Percentiles rank a stretch among this genome's conserved stretches.
These are phyloP conservation scores for Murina feae DNA, from an alignment of 2,113 vertebrate species.

Conservation along the genomic window DNA sequence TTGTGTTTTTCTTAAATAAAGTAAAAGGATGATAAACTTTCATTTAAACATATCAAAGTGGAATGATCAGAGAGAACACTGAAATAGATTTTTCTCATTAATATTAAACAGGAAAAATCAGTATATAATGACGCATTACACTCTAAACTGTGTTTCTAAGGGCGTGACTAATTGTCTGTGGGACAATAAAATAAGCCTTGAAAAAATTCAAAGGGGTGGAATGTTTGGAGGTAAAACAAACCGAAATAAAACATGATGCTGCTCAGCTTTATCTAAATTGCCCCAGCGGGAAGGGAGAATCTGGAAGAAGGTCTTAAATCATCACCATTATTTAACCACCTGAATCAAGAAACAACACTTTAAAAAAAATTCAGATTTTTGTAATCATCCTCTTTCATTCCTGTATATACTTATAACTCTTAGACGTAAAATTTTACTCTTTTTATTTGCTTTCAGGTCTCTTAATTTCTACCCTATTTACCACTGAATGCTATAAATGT, in stretches of 20 bases:
- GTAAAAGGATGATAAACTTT: not conserved
- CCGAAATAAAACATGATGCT: not conserved
- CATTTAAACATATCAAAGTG: not conserved
- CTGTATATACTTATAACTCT: not conserved
- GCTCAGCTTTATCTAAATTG: not conserved
- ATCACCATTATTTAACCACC: slow-evolving; percentile 12
- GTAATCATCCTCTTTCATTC: not conserved
- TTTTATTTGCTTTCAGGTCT: not conserved
- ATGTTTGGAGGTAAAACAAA: slow-evolving; percentile 4
- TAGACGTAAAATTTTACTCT: not conserved
- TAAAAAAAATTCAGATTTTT: not conserved
- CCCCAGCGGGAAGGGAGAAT: not conserved
- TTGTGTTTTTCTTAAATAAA: not conserved
- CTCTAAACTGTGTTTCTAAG: not conserved
- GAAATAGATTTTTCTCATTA: not conserved
- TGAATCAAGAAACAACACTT: slow-evolving; percentile 24
- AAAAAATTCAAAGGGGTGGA: not conserved
- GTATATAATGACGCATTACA: not conserved
- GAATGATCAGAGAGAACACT: not conserved
- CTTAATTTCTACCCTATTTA: not conserved
- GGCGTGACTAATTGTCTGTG: not conserved
- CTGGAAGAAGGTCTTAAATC: not conserved
- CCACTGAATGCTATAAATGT: not conserved
- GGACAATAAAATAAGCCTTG: not conserved
- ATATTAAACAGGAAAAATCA: slow-evolving; percentile 11